These are phyloP conservation scores for Drosophila villosipedis DNA, from an alignment of 2,888 invertebrate species.

Conservation along the genomic window DNA sequence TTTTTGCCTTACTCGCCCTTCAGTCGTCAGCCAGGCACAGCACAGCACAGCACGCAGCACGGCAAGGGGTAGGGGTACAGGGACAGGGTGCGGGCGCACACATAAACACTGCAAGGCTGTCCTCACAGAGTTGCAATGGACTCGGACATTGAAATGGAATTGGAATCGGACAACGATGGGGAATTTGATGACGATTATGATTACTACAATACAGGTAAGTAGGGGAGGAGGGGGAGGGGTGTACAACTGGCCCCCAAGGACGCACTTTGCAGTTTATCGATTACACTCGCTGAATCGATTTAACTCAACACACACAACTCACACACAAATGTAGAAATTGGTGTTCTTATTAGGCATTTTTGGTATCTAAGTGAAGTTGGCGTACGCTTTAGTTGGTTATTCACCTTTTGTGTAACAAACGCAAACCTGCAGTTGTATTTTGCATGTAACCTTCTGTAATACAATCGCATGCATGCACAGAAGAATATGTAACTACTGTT, in stretches of 20 bases:
- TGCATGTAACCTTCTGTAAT: conserved; percentile 63
- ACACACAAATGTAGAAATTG: conserved; percentile 17
- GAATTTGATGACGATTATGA: conserved; percentile 89
- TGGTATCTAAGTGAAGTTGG: conserved; percentile 29
- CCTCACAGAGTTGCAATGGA: conserved; percentile 85
- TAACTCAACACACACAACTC: conserved; percentile 35
- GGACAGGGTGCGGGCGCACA: conserved; percentile 10
- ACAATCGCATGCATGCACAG: conserved; percentile 35
- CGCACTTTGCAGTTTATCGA: conserved; percentile 53
- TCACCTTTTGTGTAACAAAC: conserved; percentile 62
- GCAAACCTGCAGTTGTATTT: conserved; percentile 25
- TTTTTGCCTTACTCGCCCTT: conserved; percentile 62
- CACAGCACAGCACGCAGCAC: conserved; percentile 37
- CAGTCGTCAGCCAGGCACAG: conserved; percentile 51
- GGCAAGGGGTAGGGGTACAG: background rate
- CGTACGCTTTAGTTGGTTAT: conserved; percentile 73
- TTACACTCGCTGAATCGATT: conserved; percentile 58
- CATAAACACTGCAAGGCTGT: conserved; percentile 39
- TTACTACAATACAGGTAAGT: conserved; percentile 89
- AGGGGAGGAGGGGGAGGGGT: no score
- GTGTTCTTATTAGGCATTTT: conserved; percentile 35
- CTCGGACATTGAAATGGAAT: conserved; percentile 91
- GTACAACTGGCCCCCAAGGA: conserved; percentile 23
- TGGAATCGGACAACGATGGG: conserved; percentile 93
- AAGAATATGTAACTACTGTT: conserved; percentile 17